Conservation (phyloP, 2,113 vertebrate genomes). For the Sorex fumeus region DNA sequence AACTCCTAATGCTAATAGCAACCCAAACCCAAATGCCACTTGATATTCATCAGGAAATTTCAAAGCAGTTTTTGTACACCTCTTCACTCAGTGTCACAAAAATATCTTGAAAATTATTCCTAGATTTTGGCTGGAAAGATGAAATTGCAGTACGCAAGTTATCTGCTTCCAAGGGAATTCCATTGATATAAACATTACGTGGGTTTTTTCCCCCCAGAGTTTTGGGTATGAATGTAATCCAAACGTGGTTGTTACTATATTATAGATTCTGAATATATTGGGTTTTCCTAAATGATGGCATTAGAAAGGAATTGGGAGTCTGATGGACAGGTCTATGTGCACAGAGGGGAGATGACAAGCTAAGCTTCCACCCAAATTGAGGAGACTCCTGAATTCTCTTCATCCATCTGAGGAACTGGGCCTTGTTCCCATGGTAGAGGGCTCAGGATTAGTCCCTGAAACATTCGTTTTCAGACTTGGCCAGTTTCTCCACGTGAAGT, state of each 20-base stretch:
- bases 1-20: slow-evolving; percentile 13
- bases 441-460: slow-evolving; percentile 36
- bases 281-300: slow-evolving; percentile 31
- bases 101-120: slow-evolving; percentile 29
- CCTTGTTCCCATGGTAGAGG: neutral
- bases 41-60: slow-evolving; percentile 12
- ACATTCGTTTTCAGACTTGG: slow-evolving; percentile 57
- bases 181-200: neutral
- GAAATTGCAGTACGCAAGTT: neutral
- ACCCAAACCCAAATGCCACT: neutral
- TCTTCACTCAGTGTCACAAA: neutral
- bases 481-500: slow-evolving; percentile 13
- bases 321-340: neutral
- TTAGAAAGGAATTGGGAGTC: slow-evolving; percentile 49
- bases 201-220: too few relatives aligned
- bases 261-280: neutral
- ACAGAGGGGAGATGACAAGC: neutral
- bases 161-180: slow-evolving; percentile 12
- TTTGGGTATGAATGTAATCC: neutral
- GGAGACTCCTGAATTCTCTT: neutral
- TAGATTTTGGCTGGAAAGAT: slow-evolving; percentile 25
- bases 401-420: neutral
- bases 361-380: neutral
- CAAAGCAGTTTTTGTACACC: neutral
- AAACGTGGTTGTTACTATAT: neutral